Conservation (phyloP, 2,797 vertebrate genomes). For the Liasis olivaceus region DNA sequence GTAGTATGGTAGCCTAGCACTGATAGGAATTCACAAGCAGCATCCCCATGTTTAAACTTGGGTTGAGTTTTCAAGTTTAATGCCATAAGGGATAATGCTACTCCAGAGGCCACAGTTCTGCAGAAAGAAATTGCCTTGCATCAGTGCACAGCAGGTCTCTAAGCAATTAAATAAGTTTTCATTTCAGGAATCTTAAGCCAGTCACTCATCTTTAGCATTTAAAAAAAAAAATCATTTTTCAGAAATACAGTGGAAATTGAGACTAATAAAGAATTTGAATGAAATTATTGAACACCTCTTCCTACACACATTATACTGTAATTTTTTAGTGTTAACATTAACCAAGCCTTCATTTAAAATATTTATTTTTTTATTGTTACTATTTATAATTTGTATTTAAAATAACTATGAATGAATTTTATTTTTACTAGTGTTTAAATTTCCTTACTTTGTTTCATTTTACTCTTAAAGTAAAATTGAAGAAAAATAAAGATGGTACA, state of each 20-base stretch:
- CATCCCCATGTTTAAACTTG: not conserved
- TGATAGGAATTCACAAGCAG: not conserved
- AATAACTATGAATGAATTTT: not conserved
- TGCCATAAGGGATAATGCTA: not conserved
- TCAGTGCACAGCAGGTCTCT: slow-evolving; percentile 7
- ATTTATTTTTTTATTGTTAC: not conserved
- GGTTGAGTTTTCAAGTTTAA: slow-evolving; percentile 8
- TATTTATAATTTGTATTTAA: slow-evolving; percentile 1
- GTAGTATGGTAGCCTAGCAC: not conserved
- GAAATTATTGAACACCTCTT: not conserved
- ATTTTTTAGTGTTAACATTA: not conserved
- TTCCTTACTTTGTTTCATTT: not conserved
- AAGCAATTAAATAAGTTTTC: slow-evolving; percentile 29
- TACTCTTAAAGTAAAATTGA: not conserved
- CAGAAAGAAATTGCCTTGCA: slow-evolving; percentile 21
- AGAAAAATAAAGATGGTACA: not conserved
- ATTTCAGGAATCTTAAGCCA: slow-evolving; percentile 20
- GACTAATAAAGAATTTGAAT: not conserved
- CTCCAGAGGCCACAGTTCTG: slow-evolving; percentile 16
- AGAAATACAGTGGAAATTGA: not conserved
- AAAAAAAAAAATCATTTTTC: not conserved
- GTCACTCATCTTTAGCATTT: not conserved
- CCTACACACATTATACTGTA: not conserved
- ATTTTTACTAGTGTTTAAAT: not conserved
- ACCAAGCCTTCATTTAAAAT: not conserved